Evolutionary conservation across 2,797 vertebrate genomes (phyloP), one percentile per base, ranked within the genome.

Genomic region (Enteromius afrohamiltoni): DNA sequence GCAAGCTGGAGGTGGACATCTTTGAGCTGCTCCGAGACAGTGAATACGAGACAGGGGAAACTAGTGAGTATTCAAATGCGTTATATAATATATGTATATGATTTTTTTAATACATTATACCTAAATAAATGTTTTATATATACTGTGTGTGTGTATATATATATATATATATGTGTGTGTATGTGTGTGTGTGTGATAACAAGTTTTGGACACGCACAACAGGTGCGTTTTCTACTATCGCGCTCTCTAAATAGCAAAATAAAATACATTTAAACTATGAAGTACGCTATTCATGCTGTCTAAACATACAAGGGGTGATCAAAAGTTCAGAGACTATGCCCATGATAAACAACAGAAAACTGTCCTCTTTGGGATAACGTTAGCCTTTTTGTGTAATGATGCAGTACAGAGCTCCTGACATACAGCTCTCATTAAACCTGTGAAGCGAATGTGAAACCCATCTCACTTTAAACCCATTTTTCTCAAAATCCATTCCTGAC

Each of bases 1-100:
- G 97, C 91, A 96, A 96, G 88, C 96, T 99, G 91, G 98, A 99
- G 90, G 97, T 99, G 94, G 98, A 99, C 94, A 98, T 99, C 91
- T 99, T 99, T 86, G 98, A 99, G 89, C 95, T 99, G 89, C 95
- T 99, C 87, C 91, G 97, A 93, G 98, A 99, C 95, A 99, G 97
- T 88, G 97, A 99, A 93, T 99, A 98, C 47, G 98, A 99, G 93
- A 99, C 97, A 1, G 97, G 97, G 3, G 98, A 99, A 91, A 99
- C 98, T 91, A 99, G 97, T 99, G 94, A 94, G 98, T 97, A 88
- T 51, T 40, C 14, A 68, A 19, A 23, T 19, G 23, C 6, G 6
- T 47, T 64, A 3, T 21, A 14, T 68, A 0, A 68, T 49, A 79
- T 29, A 6, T 79, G 8, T 3, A 6, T 42, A 3, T 29, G 0